Base-by-base conservation (phyloP, 2,113 vertebrate genomes). In the Cariama cristata region DNA sequence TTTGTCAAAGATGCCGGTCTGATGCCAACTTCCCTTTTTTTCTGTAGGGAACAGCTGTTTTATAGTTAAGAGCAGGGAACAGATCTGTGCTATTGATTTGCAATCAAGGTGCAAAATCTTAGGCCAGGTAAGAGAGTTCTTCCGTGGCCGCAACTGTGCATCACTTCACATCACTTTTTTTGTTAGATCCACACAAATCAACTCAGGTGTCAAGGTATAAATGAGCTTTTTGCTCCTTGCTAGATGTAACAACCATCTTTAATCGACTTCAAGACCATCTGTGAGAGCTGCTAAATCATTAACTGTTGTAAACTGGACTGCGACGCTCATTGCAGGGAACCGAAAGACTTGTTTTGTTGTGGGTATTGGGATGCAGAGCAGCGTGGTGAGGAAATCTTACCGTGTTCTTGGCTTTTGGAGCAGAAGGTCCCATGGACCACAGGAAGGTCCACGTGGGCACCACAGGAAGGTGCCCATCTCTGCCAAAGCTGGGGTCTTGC, bases 291-390 rank as follows among this genome's bases (percentile, higher is more conserved):
- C 71, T 72, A 17, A 33, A 33, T 55, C 22, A 1, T 14, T 14
- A 71, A 15, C 42, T 27, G 14, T 35, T 27, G 20, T 32, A 33
- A 72, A 45, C 32, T 45, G 60, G 9, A 2, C 47, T 62, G 64
- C 0, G 10, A 12, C 0, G 1, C 64, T 83, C 7, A 5, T 8
- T 23, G 67, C 42, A 52, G 16, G 55, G 55, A 38, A 27, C 18
- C 0, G 2, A 32, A 33, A 62, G 52, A 8, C 10, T 11, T 55
- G 42, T n/a, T 62, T 32, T n/a, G 32, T 38, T 44, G 32, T 20
- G 58, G 45, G 9, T 30, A 11, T 7, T 27, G 42, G 40, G 56
- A n/a, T 0, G 3, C 1, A 7, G 62, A 75, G 45, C 8, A 4
- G 55, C 24, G 18, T 0, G 0, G 47, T 55, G 28, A n/a, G 33